A percentile compares a stretch with the other conserved stretches of the same genome.
These are phyloP conservation scores for Pygocentrus nattereri DNA, from an alignment of 2,797 vertebrate genomes.

Conservation along the genomic window DNA sequence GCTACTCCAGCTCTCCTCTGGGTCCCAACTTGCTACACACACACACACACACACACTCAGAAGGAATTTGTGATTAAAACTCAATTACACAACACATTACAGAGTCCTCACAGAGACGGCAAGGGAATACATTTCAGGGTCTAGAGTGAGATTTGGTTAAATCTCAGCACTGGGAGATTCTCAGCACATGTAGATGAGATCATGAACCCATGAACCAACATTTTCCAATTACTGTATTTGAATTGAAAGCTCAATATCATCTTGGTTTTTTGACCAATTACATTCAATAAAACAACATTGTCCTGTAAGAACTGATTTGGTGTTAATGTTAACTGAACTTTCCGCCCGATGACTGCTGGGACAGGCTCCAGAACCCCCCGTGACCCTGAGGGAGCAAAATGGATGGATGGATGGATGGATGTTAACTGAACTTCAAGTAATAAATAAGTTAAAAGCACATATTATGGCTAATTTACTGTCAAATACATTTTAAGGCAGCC, in stretches of 20 bases:
- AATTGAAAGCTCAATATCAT: not conserved
- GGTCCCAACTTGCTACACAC: not conserved
- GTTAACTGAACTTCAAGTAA: too few species aligned
- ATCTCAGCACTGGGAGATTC: conserved; percentile 15
- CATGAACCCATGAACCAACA: not conserved
- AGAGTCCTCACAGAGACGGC: conserved; percentile 9
- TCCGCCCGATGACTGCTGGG: too few species aligned
- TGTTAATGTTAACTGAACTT: too few species aligned
- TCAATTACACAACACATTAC: conserved; percentile 52
- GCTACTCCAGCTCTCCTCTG: conserved; percentile 16
- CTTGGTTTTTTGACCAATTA: not conserved
- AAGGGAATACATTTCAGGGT: conserved; percentile 37
- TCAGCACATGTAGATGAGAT: conserved; percentile 12
- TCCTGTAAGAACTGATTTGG: too few species aligned
- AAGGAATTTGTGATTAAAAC: conserved; percentile 54
- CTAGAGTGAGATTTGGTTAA: conserved; percentile 16
- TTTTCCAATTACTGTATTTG: not conserved
- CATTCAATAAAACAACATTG: too few species aligned
- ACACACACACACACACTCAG: conserved; percentile 4
- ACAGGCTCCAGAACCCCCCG: too few species aligned
- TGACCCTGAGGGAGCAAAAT: too few species aligned
- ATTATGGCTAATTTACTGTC: too few species aligned
- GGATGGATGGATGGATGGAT: too few species aligned
- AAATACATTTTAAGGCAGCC: too few species aligned
- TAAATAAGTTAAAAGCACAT: too few species aligned